Conservation (phyloP, 1,140 invertebrate genomes). For the Dryas iulia region DNA sequence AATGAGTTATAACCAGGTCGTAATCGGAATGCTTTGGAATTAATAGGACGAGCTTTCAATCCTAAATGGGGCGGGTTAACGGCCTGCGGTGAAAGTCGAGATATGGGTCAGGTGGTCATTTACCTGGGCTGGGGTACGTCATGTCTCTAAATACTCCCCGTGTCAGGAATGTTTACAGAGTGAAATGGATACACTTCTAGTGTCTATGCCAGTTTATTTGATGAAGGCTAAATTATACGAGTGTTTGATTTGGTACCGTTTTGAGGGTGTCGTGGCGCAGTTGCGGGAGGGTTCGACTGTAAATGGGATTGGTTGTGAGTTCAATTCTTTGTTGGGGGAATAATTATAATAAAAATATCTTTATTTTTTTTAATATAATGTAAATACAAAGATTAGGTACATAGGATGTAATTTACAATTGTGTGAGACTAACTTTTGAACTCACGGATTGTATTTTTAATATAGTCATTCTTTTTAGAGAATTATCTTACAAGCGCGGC, state of each 20-base stretch:
- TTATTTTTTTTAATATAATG: no score
- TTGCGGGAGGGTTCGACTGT: no score
- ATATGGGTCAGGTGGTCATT: conserved; percentile 75
- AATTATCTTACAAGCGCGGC: no score
- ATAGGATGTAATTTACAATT: no score
- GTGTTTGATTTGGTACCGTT: background rate
- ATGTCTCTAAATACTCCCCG: conserved; percentile 28
- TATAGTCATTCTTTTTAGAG: no score
- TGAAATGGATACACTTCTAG: conserved; percentile 24
- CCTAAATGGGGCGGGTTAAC: conserved; percentile 53
- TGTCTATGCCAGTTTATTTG: conserved; percentile 9
- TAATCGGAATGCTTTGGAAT: conserved; percentile 76
- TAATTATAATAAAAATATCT: no score
- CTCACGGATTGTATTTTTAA: no score
- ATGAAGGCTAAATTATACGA: conserved; percentile 2
- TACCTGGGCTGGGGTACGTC: conserved; percentile 41
- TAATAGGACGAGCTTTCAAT: conserved; percentile 48
- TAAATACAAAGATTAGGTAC: no score
- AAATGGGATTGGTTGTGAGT: no score
- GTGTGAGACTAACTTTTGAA: no score
- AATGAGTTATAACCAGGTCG: conserved; percentile 67
- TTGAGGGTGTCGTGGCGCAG: no score
- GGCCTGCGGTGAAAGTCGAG: conserved; percentile 67
- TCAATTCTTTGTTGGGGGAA: no score
- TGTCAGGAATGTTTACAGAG: conserved; percentile 24